These are phyloP conservation scores for Echiichthys vipera DNA, from an alignment of 2,797 vertebrate species.

Conservation along the genomic window DNA sequence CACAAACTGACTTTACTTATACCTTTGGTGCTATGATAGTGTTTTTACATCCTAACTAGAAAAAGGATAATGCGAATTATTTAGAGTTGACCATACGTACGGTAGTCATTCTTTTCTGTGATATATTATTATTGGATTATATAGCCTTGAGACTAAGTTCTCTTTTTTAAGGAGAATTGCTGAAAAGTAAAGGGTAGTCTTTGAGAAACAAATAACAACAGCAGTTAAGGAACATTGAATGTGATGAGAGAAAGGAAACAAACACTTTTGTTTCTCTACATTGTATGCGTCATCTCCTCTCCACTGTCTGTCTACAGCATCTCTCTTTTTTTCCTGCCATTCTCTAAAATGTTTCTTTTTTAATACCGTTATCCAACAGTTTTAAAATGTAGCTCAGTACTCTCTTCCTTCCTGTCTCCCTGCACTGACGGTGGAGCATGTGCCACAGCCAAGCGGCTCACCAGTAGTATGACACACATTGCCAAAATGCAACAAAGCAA, in stretches of 20 bases:
- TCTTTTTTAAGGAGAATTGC: too few species aligned
- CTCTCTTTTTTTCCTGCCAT: not conserved
- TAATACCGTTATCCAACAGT: not conserved
- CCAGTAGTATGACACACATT: not conserved
- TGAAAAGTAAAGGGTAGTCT: not conserved
- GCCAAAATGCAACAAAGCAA: slow-evolving; percentile 20
- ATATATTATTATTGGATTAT: too few species aligned
- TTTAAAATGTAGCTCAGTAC: not conserved
- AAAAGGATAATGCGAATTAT: too few species aligned
- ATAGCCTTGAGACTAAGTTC: too few species aligned
- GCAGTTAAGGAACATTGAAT: not conserved
- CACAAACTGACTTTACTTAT: too few species aligned
- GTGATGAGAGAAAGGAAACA: slow-evolving; percentile 6
- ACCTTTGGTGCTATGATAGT: not conserved
- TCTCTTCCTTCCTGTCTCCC: not conserved
- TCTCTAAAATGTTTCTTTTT: not conserved
- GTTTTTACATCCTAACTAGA: not conserved
- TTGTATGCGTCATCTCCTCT: too few species aligned
- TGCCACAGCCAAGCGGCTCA: not conserved
- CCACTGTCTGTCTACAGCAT: not conserved
- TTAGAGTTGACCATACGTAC: too few species aligned
- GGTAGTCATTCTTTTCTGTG: not conserved
- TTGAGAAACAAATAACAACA: not conserved
- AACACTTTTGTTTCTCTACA: too few species aligned
- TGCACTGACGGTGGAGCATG: not conserved